Evolutionary conservation across 2,113 vertebrate species (phyloP), one percentile per base, ranked within the genome.

Genomic region (Microcebus griseorufus): DNA sequence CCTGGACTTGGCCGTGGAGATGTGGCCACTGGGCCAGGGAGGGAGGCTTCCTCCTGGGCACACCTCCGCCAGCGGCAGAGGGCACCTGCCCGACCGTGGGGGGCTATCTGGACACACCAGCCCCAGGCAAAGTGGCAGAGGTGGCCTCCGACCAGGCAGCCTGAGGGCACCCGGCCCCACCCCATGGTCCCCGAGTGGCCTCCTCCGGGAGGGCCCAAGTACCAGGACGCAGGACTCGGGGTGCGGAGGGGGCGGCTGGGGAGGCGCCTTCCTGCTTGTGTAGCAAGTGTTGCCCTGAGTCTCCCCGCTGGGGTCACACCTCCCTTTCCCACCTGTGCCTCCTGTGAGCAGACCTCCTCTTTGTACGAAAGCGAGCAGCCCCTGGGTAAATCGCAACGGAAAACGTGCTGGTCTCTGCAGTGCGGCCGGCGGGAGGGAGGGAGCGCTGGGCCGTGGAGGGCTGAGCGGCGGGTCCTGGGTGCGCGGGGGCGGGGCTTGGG

Each of bases 371-470:
- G 39, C 18, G 65, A 12, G 34, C 14, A 25, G 23, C 62, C 60
- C 25, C 5, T 5, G 12, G 9, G 83, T 72, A 45, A 70, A 84
- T 82, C 4, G 45, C 34, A 94, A 97, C 92, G 95, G 95, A 98
- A 98, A 27, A 32, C 3, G 0, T 14, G 42, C 23, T 62, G 0
- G 18, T 88, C 27, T 69, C n/a, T 79, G 32, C 37, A 1, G 2
- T 3, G 12, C 0, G 9, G 12, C 4, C 3, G 29, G n/a, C 29
- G 1, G 53, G 53, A 18, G 17, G 53, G 53, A 18, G 53, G 53
- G 53, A 55, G 62, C 45, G 7, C 84, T 0, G 16, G 25, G 34
- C 22, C 0, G 0, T 55, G 76, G 1, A 25, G 39, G 12, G 20
- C 22, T 42, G 7, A 1, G 2, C 16, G 17, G 48, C 53, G 51